These are phyloP conservation scores for Gobionotothen gibberifrons DNA, from an alignment of 2,797 vertebrate species.

Conservation along the genomic window DNA sequence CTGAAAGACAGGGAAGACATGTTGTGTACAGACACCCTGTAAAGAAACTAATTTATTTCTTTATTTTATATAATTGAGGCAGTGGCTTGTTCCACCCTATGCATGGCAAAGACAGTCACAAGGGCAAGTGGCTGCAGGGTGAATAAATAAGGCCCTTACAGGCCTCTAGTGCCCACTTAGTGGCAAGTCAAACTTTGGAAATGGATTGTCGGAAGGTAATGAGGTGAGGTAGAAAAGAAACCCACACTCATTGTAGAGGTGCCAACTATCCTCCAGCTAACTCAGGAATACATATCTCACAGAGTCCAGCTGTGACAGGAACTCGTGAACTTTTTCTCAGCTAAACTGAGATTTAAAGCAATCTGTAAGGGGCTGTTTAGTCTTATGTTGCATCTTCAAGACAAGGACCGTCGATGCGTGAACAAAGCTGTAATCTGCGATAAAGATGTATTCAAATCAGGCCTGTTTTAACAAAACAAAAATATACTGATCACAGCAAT, in stretches of 20 bases:
- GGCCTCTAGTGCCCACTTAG: conserved; percentile 4
- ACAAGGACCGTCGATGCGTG: neutral
- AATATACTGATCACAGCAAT: neutral
- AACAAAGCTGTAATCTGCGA: neutral
- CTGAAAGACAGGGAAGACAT: conserved; percentile 2
- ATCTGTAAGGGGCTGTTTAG: neutral
- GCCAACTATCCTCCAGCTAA: conserved; percentile 4
- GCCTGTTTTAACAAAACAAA: neutral
- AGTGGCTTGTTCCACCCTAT: neutral
- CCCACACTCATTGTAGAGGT: conserved; percentile 4
- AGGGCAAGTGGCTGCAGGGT: neutral
- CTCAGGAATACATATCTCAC: conserved; percentile 13
- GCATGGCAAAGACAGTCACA: neutral
- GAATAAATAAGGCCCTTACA: conserved; percentile 1
- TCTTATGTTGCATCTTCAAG: conserved; percentile 3
- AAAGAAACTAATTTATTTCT: neutral
- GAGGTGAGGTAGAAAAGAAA: neutral
- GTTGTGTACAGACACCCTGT: neutral
- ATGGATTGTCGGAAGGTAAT: conserved; percentile 15
- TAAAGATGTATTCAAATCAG: conserved; percentile 1
- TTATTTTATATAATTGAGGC: neutral
- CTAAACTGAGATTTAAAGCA: conserved; percentile 8
- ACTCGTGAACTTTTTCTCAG: conserved; percentile 21
- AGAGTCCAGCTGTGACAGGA: conserved; percentile 13
- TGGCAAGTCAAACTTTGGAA: neutral